Conservation (phyloP, 2,888 invertebrate species). For the Phyllotreta striolata region DNA sequence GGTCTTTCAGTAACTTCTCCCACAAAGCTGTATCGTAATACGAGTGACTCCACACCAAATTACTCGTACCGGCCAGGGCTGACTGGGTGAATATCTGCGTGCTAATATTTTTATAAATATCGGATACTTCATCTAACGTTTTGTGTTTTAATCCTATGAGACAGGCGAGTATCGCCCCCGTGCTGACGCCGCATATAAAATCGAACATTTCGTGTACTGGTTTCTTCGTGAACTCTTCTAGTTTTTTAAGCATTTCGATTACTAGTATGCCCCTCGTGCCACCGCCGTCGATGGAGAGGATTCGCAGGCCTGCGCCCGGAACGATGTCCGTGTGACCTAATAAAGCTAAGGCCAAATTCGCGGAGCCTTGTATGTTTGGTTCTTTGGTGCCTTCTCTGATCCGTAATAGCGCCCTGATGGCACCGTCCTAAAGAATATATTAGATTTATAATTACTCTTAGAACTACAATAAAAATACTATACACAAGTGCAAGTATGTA, state of each 20-base stretch:
- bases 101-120: slow-evolving; percentile 68
- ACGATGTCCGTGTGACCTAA: slow-evolving; percentile 76
- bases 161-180: slow-evolving; percentile 75
- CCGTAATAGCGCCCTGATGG: slow-evolving; percentile 70
- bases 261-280: slow-evolving; percentile 89
- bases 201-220: slow-evolving; percentile 84
- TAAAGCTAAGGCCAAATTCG: slow-evolving; percentile 69
- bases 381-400: slow-evolving; percentile 62
- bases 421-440: slow-evolving; percentile 68
- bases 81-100: slow-evolving; percentile 73
- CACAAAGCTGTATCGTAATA: slow-evolving; percentile 88
- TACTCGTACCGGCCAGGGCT: slow-evolving; percentile 73
- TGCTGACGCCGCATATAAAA: slow-evolving; percentile 84
- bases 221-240: slow-evolving; percentile 76
- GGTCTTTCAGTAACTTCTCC: slow-evolving; percentile 77
- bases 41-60: slow-evolving; percentile 83
- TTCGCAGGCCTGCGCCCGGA: slow-evolving; percentile 76
- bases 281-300: slow-evolving; percentile 90
- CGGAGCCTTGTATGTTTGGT: slow-evolving; percentile 54
- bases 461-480: too few relatives aligned
- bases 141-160: slow-evolving; percentile 72
- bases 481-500: too few relatives aligned
- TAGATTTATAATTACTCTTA: background rate
- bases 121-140: slow-evolving; percentile 68
- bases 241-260: slow-evolving; percentile 79